Conservation (phyloP, 2,888 invertebrate genomes). For the Aproaerema taeniolella region DNA sequence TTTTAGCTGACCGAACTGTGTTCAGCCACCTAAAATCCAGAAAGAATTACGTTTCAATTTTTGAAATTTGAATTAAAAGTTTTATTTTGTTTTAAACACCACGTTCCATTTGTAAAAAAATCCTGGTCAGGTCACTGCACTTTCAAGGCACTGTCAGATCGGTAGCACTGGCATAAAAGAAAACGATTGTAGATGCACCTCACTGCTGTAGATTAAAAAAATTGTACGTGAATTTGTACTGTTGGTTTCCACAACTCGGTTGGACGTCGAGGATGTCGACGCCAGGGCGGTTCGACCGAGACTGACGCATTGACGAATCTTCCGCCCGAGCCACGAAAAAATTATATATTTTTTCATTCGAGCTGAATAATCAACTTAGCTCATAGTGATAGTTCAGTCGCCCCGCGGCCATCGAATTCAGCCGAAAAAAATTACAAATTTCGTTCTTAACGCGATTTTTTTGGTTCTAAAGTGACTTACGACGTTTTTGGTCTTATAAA, state of each 20-base stretch:
- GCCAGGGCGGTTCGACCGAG: constrained; percentile 58
- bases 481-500: no score
- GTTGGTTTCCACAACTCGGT: constrained; percentile 67
- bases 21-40: constrained; percentile 61
- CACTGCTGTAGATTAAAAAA: constrained; percentile 51
- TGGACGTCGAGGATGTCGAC: constrained; percentile 62
- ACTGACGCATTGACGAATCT: constrained; percentile 75
- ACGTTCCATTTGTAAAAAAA: constrained; percentile 40
- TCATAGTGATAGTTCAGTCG: constrained; percentile 73
- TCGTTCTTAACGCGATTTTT: background rate
- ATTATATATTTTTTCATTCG: constrained; percentile 67
- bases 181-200: constrained; percentile 49
- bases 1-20: constrained; percentile 56
- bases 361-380: constrained; percentile 71
- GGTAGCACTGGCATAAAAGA: constrained; percentile 20
- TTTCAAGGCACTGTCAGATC: constrained; percentile 65
- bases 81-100: constrained; percentile 33
- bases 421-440: no score
- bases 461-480: background rate
- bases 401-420: constrained; percentile 40
- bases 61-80: constrained; percentile 42
- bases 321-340: constrained; percentile 66
- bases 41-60: constrained; percentile 4
- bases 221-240: constrained; percentile 75
- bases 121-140: constrained; percentile 42